Percentiles rank a stretch among this genome's conserved stretches.
Evolutionary conservation across 2,888 invertebrate species (phyloP).

Genomic region (Nesidiocoris tenuis): DNA sequence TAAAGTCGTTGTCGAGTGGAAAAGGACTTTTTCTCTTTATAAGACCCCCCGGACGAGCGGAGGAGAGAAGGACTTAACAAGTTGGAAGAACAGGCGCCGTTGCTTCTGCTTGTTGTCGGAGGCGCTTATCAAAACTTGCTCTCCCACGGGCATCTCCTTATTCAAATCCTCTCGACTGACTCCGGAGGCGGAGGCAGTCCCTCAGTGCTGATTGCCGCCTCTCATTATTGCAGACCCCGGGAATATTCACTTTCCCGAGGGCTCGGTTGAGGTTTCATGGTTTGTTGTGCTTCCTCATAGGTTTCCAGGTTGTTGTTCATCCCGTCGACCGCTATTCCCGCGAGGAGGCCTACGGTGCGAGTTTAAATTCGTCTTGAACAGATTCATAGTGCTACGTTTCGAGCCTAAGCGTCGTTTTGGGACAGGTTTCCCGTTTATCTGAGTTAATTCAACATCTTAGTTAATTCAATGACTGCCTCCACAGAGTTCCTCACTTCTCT

Average conservation of each 20-base stretch:
- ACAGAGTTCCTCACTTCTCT: no score
- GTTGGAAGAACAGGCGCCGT: constrained; percentile 13
- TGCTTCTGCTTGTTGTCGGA: constrained; percentile 26
- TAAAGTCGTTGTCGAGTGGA: not conserved
- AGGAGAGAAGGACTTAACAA: constrained; percentile 24
- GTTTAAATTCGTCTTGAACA: not conserved
- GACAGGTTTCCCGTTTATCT: not conserved
- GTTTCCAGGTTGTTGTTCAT: not conserved
- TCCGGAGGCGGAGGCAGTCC: not conserved
- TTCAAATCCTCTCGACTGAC: constrained; percentile 25
- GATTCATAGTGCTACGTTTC: not conserved
- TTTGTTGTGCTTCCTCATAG: not conserved
- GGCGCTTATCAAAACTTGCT: constrained; percentile 41
- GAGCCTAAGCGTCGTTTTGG: not conserved
- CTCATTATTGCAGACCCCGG: constrained; percentile 18
- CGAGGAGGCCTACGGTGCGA: not conserved
- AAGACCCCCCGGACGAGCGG: not conserved
- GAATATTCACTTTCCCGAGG: not conserved
- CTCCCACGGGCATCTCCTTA: constrained; percentile 12
- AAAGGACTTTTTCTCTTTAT: constrained; percentile 23
- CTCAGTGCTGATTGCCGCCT: constrained; percentile 25
- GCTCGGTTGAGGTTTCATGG: not conserved
- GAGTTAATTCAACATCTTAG: no score
- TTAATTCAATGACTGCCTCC: no score
- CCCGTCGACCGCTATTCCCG: not conserved